Base-by-base conservation (phyloP, 2,797 vertebrate species). In the Arnoldichthys spilopterus region DNA sequence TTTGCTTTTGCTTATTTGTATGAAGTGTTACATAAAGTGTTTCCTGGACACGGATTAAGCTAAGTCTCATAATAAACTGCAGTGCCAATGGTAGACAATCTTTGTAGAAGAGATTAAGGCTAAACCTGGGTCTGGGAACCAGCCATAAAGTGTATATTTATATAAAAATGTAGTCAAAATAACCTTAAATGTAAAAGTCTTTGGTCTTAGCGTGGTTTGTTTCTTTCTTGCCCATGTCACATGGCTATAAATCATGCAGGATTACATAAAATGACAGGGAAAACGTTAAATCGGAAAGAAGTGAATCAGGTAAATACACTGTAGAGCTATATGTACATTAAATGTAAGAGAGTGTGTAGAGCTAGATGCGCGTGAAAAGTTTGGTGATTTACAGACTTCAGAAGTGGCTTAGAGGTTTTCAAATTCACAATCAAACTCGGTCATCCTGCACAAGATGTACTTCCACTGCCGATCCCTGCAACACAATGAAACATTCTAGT, bases 401-500 rank as follows among this genome's bases (percentile, higher is more conserved):
- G 72, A 81, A 47, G 62, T 11, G 61, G 28, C 71, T 89, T 89
- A 99, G 79, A 95, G 90, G 82, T 95, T 99, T 80, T 94, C 91
- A 92, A 96, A 99, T 72, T 95, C 91, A 85, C 97, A 99, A 90
- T 99, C 94, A 83, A 95, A 97, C 53, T 96, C 93, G 30, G 97
- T 99, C 97, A 98, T 97, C 85, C 96, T 95, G 95, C 98, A 99
- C 91, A 98, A 88, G 81, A 96, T 96, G 90, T 97, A 99, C 90
- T 99, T 99, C 98, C 98, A 99, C 84, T 99, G 97, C 37, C 98
- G 97, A 90, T 99, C 98, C 92, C 98, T 99, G 93, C 70, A 92
- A 91, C 20, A 83, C 70, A 91, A 49, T 0, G 73, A 37, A 70
- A 59, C 40, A 47, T 26, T 24, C 18, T 18, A 59, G 20, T 51